Percentiles rank a stretch among this genome's conserved stretches.
Conservation (phyloP, 2,888 invertebrate genomes). For the Auanema sp. region DNA sequence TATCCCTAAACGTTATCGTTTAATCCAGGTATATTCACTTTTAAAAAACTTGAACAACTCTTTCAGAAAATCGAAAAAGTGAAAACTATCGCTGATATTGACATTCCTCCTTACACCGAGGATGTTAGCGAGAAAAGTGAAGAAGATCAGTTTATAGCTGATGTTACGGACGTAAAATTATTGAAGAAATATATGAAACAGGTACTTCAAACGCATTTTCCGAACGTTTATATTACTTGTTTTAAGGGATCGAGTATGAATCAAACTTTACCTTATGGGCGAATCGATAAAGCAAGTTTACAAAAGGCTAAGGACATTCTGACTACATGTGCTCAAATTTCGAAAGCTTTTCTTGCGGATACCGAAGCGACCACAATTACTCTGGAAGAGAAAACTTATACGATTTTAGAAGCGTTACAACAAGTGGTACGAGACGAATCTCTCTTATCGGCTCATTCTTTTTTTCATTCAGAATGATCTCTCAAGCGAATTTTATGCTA, state of each 20-base stretch:
- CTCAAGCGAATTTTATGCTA: slow-evolving; percentile 67
- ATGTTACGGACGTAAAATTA: slow-evolving; percentile 63
- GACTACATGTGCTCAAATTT: slow-evolving; percentile 17
- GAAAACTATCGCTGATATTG: too few relatives aligned
- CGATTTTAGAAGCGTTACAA: slow-evolving; percentile 19
- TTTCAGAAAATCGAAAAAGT: neutral
- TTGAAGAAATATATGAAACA: slow-evolving; percentile 25
- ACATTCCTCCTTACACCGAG: too few relatives aligned
- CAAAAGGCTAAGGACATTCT: slow-evolving; percentile 26
- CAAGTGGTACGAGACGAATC: neutral
- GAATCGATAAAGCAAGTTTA: slow-evolving; percentile 34
- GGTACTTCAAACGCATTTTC: too few relatives aligned
- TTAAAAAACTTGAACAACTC: neutral
- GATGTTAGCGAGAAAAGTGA: neutral
- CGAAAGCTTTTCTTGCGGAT: slow-evolving; percentile 14
- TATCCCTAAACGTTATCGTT: slow-evolving; percentile 67
- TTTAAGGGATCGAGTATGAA: too few relatives aligned
- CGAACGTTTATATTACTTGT: neutral
- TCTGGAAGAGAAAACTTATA: slow-evolving; percentile 12
- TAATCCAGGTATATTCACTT: slow-evolving; percentile 61
- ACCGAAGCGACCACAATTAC: slow-evolving; percentile 25
- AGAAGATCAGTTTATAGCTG: slow-evolving; percentile 55
- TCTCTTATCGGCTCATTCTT: neutral
- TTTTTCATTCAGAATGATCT: slow-evolving; percentile 54
- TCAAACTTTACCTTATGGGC: slow-evolving; percentile 29